phyloP scores from a whole-genome alignment of 2,888 invertebrate genomes.

The Parasteatoda lunata region DNA sequence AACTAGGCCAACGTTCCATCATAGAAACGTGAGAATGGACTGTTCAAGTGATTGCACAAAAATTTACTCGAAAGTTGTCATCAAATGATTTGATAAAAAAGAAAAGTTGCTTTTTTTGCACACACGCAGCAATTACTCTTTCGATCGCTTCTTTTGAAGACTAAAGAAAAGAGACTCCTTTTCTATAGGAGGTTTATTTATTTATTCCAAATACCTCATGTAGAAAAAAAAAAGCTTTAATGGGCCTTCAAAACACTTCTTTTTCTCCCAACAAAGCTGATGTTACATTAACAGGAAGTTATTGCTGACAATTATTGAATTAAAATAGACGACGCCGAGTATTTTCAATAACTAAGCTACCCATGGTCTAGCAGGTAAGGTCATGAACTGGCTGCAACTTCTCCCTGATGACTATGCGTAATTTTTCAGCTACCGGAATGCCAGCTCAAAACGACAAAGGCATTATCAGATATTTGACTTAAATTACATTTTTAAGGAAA shows the following conservation, averaged over 20 bases:
- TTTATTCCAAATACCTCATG: slow-evolving; percentile 14
- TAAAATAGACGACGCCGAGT: not conserved
- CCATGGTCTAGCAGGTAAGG: not conserved
- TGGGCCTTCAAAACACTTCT: slow-evolving; percentile 15
- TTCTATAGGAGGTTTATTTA: not conserved
- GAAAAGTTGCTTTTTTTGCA: slow-evolving; percentile 34
- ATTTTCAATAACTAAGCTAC: not conserved
- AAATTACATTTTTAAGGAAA: too few relatives aligned
- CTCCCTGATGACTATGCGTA: too few relatives aligned
- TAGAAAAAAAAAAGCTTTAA: slow-evolving; percentile 29
- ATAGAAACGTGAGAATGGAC: slow-evolving; percentile 40
- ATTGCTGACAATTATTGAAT: not conserved
- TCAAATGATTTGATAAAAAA: slow-evolving; percentile 30
- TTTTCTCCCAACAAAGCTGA: not conserved
- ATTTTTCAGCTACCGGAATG: too few relatives aligned
- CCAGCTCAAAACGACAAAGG: too few relatives aligned
- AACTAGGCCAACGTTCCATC: slow-evolving; percentile 30
- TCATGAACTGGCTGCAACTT: not conserved
- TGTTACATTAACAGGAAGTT: not conserved
- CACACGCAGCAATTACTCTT: slow-evolving; percentile 33
- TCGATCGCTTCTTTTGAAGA: slow-evolving; percentile 9
- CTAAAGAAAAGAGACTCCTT: slow-evolving; percentile 7
- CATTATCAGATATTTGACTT: too few relatives aligned
- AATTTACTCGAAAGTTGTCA: slow-evolving; percentile 30
- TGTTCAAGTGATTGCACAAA: slow-evolving; percentile 31